Evolutionary conservation across 2,888 invertebrate genomes (phyloP).

Genomic region (Limenitis camilla): DNA sequence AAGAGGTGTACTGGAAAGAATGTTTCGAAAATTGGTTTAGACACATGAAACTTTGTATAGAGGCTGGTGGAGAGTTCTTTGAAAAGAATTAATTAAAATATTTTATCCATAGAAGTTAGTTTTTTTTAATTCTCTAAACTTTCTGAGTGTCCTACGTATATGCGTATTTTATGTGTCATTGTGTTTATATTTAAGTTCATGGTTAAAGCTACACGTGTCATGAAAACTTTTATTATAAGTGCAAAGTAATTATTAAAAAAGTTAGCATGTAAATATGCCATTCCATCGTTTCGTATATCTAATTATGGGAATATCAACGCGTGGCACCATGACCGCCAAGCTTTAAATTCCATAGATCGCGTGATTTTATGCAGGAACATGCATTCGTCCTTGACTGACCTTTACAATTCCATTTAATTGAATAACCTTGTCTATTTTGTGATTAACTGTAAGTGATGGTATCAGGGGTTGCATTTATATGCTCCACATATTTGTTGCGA

Average conservation of each 20-base stretch:
- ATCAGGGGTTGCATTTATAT: no score
- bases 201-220: background rate
- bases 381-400: constrained; percentile 8
- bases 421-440: background rate
- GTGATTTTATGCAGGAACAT: constrained; percentile 7
- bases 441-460: no score
- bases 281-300: background rate
- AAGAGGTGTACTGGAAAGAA: no score
- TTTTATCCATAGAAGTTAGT: no score
- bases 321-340: background rate
- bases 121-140: no score
- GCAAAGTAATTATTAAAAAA: constrained; percentile 2
- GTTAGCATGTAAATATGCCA: constrained; percentile 10
- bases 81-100: no score
- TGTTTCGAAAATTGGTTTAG: no score
- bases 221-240: background rate
- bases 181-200: no score
- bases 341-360: constrained; percentile 3
- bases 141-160: no score
- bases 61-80: no score
- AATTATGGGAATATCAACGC: constrained; percentile 5
- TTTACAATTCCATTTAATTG: background rate
- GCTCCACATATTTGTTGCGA: no score
- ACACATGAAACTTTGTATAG: no score
- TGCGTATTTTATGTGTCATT: background rate